A percentile compares a stretch with the other conserved stretches of the same genome.
Evolutionary conservation across 2,113 vertebrate species (phyloP).

Genomic region (Esox niger): DNA sequence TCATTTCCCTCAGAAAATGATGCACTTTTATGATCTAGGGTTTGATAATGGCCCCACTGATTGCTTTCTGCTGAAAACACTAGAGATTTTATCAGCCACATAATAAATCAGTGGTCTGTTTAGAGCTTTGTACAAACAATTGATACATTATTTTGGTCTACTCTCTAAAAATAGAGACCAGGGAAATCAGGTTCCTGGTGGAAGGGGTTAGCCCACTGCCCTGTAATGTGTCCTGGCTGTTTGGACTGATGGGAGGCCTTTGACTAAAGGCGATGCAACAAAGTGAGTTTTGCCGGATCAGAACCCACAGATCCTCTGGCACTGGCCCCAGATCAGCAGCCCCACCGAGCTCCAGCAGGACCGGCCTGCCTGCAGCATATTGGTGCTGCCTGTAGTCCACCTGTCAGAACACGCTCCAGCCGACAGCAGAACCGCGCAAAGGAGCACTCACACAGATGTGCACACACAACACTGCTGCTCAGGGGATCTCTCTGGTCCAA

Average conservation of each 20-base stretch:
- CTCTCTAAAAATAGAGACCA: neutral
- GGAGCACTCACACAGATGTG: constrained; percentile 49
- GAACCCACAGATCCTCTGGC: constrained; percentile 29
- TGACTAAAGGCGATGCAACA: constrained; percentile 39
- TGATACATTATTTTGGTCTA: constrained; percentile 30
- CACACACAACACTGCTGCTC: constrained; percentile 33
- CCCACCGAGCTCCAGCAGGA: constrained; percentile 35
- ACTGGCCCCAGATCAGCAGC: constrained; percentile 42
- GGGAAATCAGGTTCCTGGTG: neutral
- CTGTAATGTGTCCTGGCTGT: neutral
- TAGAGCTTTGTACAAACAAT: constrained; percentile 21
- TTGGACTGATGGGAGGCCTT: neutral
- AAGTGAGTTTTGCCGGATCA: constrained; percentile 33
- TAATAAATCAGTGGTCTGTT: constrained; percentile 13
- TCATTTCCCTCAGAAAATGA: constrained; percentile 51
- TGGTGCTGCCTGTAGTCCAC: constrained; percentile 60
- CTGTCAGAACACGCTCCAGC: constrained; percentile 53
- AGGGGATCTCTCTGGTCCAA: neutral
- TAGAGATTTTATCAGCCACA: constrained; percentile 43
- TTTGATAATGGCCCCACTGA: constrained; percentile 45
- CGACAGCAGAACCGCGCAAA: constrained; percentile 28
- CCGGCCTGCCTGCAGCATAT: constrained; percentile 36
- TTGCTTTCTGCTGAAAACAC: constrained; percentile 49
- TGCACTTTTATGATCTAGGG: constrained; percentile 49
- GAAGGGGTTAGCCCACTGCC: constrained; percentile 21